Percentiles rank a stretch among this genome's conserved stretches.
These are phyloP conservation scores for Tipula lateralis DNA, from an alignment of 2,888 invertebrate genomes.

Conservation along the genomic window DNA sequence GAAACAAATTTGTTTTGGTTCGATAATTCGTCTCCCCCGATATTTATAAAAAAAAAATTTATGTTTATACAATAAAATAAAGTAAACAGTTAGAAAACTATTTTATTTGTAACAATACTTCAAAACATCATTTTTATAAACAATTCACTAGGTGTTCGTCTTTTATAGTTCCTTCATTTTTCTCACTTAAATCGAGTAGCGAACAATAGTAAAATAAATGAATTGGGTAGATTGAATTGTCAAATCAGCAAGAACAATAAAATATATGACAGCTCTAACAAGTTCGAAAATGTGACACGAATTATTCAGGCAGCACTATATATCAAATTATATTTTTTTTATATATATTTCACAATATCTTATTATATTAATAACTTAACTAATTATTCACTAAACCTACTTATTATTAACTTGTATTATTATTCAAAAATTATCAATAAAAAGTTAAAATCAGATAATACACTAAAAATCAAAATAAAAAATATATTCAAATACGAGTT, in stretches of 20 bases:
- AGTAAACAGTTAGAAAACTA: neutral
- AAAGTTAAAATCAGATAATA: neutral
- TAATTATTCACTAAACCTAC: neutral
- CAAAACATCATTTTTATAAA: neutral
- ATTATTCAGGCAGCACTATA: slow-evolving; percentile 20
- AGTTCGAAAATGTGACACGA: slow-evolving; percentile 20
- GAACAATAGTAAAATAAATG: neutral
- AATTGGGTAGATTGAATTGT: neutral
- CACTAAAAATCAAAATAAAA: neutral
- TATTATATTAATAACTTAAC: neutral
- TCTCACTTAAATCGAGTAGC: neutral
- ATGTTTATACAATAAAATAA: neutral
- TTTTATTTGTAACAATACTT: neutral
- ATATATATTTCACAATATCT: neutral
- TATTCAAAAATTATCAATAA: neutral
- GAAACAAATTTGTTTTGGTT: neutral
- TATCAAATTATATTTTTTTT: neutral
- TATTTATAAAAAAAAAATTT: neutral
- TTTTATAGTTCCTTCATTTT: slow-evolving; percentile 12
- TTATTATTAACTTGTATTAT: neutral
- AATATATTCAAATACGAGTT: neutral
- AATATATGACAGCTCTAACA: neutral
- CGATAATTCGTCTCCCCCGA: neutral
- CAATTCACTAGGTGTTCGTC: neutral
- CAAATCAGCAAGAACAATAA: neutral